A percentile compares a stretch with the other conserved stretches of the same genome.
These are phyloP conservation scores for Tiaroga cobitis DNA, from an alignment of 2,797 vertebrate genomes.

Conservation along the genomic window DNA sequence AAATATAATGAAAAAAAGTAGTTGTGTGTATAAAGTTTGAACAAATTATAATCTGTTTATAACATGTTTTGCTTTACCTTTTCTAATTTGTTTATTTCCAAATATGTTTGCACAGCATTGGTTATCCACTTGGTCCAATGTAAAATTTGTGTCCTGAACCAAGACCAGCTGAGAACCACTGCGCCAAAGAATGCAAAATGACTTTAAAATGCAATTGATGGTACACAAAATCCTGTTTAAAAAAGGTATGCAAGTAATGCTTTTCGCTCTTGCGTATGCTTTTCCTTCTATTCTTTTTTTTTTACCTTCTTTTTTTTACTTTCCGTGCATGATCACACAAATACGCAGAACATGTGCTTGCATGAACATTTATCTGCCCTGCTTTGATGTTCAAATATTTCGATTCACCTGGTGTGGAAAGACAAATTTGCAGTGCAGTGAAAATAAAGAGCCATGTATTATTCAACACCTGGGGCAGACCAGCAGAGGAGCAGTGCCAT, in stretches of 20 bases:
- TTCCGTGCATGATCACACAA: neutral
- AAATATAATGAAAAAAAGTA: too few species aligned
- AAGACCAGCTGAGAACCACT: too few species aligned
- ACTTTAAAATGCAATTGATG: neutral
- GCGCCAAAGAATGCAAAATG: too few species aligned
- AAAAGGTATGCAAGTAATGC: too few species aligned
- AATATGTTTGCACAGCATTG: too few species aligned
- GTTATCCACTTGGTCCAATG: too few species aligned
- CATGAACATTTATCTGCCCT: slow-evolving; percentile 26
- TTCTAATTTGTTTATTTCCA: too few species aligned
- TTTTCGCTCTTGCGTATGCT: too few species aligned
- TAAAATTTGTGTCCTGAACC: too few species aligned
- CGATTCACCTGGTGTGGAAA: neutral
- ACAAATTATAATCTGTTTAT: too few species aligned
- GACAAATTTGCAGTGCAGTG: slow-evolving; percentile 41
- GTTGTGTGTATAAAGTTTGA: too few species aligned
- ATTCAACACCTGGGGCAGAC: slow-evolving; percentile 14
- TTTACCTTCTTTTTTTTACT: neutral
- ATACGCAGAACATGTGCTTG: neutral
- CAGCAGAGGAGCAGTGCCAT: slow-evolving; percentile 9
- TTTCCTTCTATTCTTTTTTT: neutral
- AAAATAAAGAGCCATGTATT: slow-evolving; percentile 16
- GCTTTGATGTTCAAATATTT: slow-evolving; percentile 30
- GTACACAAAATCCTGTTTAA: neutral
- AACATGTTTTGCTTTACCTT: too few species aligned